A percentile compares a stretch with the other conserved stretches of the same genome.
Conservation (phyloP, 2,888 invertebrate genomes). For the Meghimatium bilineatum region DNA sequence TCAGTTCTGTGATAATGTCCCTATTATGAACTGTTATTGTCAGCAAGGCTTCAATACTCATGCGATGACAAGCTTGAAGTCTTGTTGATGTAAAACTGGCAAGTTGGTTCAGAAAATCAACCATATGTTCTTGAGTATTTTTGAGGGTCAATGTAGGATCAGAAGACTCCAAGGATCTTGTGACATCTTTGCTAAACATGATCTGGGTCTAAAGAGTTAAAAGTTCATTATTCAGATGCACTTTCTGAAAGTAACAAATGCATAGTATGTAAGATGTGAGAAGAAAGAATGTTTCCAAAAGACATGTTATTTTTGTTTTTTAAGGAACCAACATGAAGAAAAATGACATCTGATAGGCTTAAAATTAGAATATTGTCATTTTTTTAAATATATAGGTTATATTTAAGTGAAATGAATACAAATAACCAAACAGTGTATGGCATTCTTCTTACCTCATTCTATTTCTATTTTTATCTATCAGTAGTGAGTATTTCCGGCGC, state of each 20-base stretch:
- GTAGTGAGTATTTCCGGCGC: no score
- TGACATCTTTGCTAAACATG: conserved; percentile 75
- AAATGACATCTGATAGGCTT: no score
- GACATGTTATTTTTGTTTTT: background rate
- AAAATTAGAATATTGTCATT: no score
- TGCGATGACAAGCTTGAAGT: conserved; percentile 68
- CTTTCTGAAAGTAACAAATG: background rate
- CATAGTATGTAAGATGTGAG: background rate
- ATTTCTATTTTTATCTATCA: no score
- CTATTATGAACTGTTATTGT: conserved; percentile 76
- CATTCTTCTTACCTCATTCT: no score
- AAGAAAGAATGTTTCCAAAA: background rate
- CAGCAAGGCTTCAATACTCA: conserved; percentile 76
- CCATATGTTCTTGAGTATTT: conserved; percentile 65
- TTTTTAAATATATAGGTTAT: no score
- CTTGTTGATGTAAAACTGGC: conserved; percentile 72
- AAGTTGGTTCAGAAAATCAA: conserved; percentile 67
- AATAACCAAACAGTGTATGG: no score
- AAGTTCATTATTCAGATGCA: background rate
- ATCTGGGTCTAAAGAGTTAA: conserved; percentile 72
- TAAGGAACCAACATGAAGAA: no score
- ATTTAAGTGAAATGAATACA: no score
- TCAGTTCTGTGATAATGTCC: conserved; percentile 73
- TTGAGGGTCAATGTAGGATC: conserved; percentile 60
- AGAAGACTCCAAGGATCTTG: conserved; percentile 63